These are phyloP conservation scores for Saturnia japonica DNA, from an alignment of 2,888 invertebrate genomes.

Conservation along the genomic window DNA sequence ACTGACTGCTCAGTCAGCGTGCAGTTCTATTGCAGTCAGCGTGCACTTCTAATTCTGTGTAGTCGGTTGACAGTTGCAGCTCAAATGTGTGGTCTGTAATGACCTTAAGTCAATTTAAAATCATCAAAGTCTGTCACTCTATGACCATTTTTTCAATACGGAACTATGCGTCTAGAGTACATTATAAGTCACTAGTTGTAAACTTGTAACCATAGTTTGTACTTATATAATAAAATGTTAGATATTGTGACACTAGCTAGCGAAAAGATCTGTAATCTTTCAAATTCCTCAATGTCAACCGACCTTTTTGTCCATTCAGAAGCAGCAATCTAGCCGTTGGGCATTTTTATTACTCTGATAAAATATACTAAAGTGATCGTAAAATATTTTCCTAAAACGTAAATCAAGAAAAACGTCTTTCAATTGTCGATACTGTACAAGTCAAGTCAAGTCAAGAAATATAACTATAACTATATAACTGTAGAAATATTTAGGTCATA, in stretches of 20 bases:
- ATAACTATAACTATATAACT: no score
- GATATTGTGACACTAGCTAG: conserved; percentile 17
- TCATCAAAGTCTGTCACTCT: background rate
- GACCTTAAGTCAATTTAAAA: background rate
- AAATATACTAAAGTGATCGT: conserved; percentile 17
- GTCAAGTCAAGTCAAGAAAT: no score
- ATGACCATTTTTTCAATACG: background rate
- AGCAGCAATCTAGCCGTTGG: conserved; percentile 20
- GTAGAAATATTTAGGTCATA: conserved; percentile 43
- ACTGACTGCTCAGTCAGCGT: no score
- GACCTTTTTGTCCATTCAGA: conserved; percentile 22
- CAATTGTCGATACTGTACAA: background rate
- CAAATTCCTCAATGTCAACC: conserved; percentile 24
- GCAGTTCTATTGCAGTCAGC: no score
- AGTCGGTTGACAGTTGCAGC: no score
- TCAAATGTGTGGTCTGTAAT: no score
- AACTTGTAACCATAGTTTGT: background rate
- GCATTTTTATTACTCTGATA: conserved; percentile 24
- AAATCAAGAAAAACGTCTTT: background rate
- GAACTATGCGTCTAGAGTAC: background rate
- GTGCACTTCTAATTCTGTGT: no score
- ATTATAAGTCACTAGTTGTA: background rate
- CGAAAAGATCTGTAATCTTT: conserved; percentile 26
- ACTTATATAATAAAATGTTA: background rate
- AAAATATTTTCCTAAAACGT: conserved; percentile 17